These are phyloP conservation scores for Tapirus indicus DNA, from an alignment of 2,797 vertebrate genomes.

Conservation along the genomic window DNA sequence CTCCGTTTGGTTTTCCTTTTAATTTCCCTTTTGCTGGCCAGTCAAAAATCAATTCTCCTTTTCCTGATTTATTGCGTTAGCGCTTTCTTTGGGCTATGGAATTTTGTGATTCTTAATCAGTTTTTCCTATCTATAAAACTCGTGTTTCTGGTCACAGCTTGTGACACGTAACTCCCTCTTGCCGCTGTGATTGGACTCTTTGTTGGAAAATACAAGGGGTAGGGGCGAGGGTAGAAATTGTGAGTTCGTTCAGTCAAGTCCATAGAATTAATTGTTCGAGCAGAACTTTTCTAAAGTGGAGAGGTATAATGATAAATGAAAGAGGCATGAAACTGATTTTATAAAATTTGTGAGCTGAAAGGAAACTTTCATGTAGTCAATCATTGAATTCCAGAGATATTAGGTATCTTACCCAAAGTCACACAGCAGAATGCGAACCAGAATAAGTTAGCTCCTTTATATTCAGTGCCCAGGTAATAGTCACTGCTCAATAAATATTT, in stretches of 20 bases:
- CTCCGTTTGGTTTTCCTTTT: not conserved
- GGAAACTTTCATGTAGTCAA: not conserved
- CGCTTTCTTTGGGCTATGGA: not conserved
- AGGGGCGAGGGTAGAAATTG: not conserved
- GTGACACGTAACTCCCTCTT: not conserved
- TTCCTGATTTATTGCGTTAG: not conserved
- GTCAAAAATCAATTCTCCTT: constrained; percentile 32
- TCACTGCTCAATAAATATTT: constrained; percentile 20
- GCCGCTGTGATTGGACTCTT: not conserved
- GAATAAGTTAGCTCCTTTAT: not conserved
- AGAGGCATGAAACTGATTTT: constrained; percentile 19
- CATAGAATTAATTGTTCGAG: not conserved
- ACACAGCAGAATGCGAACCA: not conserved
- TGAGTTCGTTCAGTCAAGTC: constrained; percentile 12
- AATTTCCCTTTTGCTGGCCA: constrained; percentile 34
- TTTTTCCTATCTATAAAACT: not conserved
- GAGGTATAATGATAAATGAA: not conserved
- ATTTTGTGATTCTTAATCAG: not conserved
- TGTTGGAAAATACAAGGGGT: not conserved
- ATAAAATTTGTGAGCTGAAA: not conserved
- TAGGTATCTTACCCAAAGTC: not conserved
- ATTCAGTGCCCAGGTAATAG: not conserved
- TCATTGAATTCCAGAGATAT: not conserved
- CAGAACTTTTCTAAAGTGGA: not conserved
- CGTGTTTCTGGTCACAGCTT: not conserved